Base-by-base conservation (phyloP, 2,113 vertebrate species). In the Psittacula cyanocephala region DNA sequence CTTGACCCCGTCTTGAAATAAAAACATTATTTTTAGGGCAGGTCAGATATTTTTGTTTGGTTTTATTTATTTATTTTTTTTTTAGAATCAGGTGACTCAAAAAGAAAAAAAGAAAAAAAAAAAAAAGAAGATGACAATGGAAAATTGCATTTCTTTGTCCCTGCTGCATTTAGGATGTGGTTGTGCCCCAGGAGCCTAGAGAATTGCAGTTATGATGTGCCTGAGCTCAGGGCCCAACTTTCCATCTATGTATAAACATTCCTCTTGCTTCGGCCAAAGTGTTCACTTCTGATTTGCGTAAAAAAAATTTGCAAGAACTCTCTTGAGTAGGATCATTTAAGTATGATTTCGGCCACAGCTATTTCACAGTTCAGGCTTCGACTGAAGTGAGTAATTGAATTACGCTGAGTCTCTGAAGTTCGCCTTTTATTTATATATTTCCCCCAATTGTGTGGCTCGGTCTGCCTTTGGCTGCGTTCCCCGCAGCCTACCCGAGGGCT, bases 401-500 rank as follows among this genome's bases (percentile, higher is more conserved):
- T 94, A 83, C 9, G 6, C 11, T 35, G 86, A 95, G 91, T 50
- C 84, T 95, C 91, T 91, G 92, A 94, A 95, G 89, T 97, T 96
- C 80, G 90, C 81, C 81, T 93, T 95, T 96, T 97, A 95, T 96
- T 97, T 96, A 95, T 95, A 52, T 96, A 84, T 97, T 91, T 95
- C 72, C 77, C 93, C 85, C 88, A 95, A 63, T 91, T 93, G 91
- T 95, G 89, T 92, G 91, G 11, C 92, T 95, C 55, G 0, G 5
- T 81, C 64, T 97, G 78, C 91, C 94, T 95, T 97, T 97, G 96
- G 97, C 92, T 97, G 89, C 37, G 13, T 55, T 93, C 93, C 86
- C 92, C 87, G 91, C 96, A 96, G 91, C 88, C 91, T 96, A 88
- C 89, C 74, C 78, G 31, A 95, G 91, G 89, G 84, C 91, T 96